Evolutionary conservation across 2,113 vertebrate genomes (phyloP), one percentile per base, ranked within the genome.

Genomic region (Notiomystis cincta): DNA sequence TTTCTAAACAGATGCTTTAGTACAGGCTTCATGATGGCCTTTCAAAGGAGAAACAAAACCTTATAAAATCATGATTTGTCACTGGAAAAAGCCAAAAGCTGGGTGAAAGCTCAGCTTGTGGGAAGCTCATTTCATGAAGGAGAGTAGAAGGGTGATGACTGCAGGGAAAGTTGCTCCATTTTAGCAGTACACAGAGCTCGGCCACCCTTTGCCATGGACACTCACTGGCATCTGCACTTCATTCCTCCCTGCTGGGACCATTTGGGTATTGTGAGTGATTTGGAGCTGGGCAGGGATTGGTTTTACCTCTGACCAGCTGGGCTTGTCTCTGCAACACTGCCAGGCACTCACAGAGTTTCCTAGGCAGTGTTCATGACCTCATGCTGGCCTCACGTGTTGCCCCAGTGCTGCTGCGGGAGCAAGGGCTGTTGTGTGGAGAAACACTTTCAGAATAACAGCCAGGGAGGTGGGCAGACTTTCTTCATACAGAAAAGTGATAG

Each of bases 321-420:
- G 9, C 11, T 83, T 51, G 28, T 47, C 57, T 66, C 58, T 75
- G 44, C 47, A 71, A 7, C 37, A 6, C 31, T 89, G 50, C 21
- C 30, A 85, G 27, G n/a, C 56, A 10, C 27, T 75, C 48, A 42
- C 2, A 66, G 70, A 57, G 15, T 80, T 87, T 80, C 28, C 50
- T 14, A 30, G 47, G 40, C 25, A 30, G 28, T 3, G 15, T 14
- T 65, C 18, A 5, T 24, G 35, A 21, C 31, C 12, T 17, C 27
- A 17, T 0, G 0, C 17, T 62, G 31, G 84, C 33, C 48, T 79
- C 25, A 33, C 0, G 1, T 1, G 4, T 48, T 65, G 18, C 24
- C 33, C 28, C 48, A 37, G 19, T 16, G 13, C 51, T 75, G 35
- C 72, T 50, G 20, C 9, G 54, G 48, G 45, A 82, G 9, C 2